Conservation (phyloP, 2,113 vertebrate genomes). For the Orientallactaga bullata region DNA sequence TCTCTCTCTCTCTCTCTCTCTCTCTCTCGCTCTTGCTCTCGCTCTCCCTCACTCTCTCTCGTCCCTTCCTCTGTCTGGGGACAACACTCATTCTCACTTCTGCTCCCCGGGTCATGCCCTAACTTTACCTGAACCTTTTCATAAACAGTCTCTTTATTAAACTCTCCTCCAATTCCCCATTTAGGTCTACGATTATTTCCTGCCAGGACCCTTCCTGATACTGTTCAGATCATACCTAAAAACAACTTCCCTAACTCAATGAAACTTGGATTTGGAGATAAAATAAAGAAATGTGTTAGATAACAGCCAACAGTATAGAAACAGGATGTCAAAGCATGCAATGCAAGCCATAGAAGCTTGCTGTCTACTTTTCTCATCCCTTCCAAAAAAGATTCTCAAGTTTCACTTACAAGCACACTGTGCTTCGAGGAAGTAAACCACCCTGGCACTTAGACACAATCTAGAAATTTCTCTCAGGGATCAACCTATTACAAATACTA, state of each 20-base stretch:
- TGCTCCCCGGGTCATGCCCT: not conserved
- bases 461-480: not conserved
- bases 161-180: not conserved
- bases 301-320: not conserved
- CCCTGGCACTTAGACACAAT: not conserved
- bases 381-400: not conserved
- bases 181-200: slow-evolving; percentile 2
- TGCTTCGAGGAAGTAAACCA: not conserved
- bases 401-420: not conserved
- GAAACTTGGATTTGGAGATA: slow-evolving; percentile 6
- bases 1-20: too few species aligned
- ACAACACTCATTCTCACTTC: too few species aligned
- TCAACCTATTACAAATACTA: not conserved
- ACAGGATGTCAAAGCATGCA: not conserved
- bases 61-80: too few species aligned
- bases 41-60: not conserved
- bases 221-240: slow-evolving; percentile 15
- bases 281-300: not conserved
- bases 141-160: not conserved
- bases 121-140: not conserved
- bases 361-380: not conserved
- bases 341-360: not conserved
- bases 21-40: too few species aligned
- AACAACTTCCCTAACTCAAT: slow-evolving; percentile 9
- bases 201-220: not conserved